Evolutionary conservation across 2,888 invertebrate genomes (phyloP), one percentile per base, ranked within the genome.

Genomic region (Andrena trimmerana): DNA sequence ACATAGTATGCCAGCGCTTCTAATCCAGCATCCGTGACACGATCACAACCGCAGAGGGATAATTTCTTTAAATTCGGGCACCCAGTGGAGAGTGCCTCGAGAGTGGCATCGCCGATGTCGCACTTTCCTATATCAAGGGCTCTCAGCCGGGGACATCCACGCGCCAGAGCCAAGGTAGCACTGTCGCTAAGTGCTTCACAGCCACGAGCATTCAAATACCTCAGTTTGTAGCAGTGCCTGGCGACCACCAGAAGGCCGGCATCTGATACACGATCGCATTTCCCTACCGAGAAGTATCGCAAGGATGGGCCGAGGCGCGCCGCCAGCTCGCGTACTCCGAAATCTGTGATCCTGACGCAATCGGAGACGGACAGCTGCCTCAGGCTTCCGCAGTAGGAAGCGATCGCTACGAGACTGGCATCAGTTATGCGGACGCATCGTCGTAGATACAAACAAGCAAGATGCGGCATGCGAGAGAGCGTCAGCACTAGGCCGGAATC

Each of bases 161-260:
- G 95, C 0, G 98, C 98, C 81, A 99, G 95, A 0, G 97, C 97
- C 68, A 97, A 97, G 86, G 98, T 97, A 7, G 98, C 97, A 91
- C 98, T 98, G 92, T 99, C 99, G n/a, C 98, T 98, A 2, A 99
- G 96, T 0, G 98, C 98, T 87, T 98, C 98, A 92, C 98, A 99
- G 7, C 98, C 98, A 63, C 99, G 95, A 0, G 98, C 97, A 94
- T 99, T 99, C 75, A 99, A 95, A 94, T 99, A 99, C 31, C 98
- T 95, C 69, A 99, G 94, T 93, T 98, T 98, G 93, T 97, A 97
- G 92, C 99, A 99, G 76, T 98, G 96, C 54, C 97, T 95, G 0
- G 98, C 98, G 7, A 99, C 96, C 52, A 98, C 97, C 88, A 97
- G 96, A 2, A 99, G 95, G 0, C 98, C 98, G 0, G 98, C 98